These are phyloP conservation scores for Platynereis dumerilii DNA, from an alignment of 2,888 invertebrate species.

Conservation along the genomic window DNA sequence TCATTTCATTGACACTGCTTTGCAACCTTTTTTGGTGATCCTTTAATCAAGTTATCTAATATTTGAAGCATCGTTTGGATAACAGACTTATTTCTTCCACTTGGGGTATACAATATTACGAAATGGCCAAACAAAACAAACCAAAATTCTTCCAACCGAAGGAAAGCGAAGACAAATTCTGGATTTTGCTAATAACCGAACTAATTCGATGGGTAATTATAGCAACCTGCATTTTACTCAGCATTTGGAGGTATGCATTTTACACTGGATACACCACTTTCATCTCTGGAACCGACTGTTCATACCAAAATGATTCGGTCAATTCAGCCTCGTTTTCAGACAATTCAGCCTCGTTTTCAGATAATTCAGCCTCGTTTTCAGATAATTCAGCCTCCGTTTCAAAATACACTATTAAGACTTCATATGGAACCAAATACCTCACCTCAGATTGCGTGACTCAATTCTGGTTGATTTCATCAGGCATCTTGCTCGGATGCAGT, in stretches of 20 bases:
- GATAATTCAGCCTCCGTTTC: no score
- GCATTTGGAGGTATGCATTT: constrained; percentile 21
- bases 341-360: no score
- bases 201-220: constrained; percentile 17
- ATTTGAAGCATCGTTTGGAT: no score
- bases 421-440: neutral
- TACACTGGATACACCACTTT: constrained; percentile 1
- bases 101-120: no score
- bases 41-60: no score
- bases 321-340: neutral
- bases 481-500: constrained; percentile 24
- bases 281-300: constrained; percentile 2
- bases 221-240: constrained; percentile 7
- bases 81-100: no score
- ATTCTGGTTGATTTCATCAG: constrained; percentile 28
- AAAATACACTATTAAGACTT: no score
- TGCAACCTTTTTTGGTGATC: no score
- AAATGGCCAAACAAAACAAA: no score
- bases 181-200: constrained; percentile 13
- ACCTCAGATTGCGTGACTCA: constrained; percentile 8
- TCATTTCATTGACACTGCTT: no score
- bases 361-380: no score
- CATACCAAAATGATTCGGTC: neutral
- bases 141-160: no score
- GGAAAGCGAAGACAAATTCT: neutral